Conservation (phyloP, 2,888 invertebrate genomes). For the Tridacna gigas region DNA sequence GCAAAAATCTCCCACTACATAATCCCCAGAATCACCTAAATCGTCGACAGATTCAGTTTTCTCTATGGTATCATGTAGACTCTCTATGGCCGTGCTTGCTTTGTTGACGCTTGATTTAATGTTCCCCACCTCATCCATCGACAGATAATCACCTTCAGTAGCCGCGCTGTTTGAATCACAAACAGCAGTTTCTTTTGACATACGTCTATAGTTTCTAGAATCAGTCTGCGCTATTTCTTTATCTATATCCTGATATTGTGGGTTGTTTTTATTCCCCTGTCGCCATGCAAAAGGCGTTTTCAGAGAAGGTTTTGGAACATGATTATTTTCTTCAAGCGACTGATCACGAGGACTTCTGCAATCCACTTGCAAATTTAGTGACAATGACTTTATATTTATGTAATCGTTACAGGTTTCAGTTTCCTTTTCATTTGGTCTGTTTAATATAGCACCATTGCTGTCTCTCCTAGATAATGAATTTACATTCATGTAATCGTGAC, state of each 20-base stretch:
- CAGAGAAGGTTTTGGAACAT: conserved; percentile 1
- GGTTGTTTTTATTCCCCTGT: background rate
- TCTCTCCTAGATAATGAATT: too few species aligned
- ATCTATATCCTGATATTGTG: background rate
- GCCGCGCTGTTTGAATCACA: background rate
- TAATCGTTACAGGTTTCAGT: background rate
- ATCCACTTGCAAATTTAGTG: background rate
- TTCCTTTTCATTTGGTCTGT: background rate
- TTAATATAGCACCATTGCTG: background rate
- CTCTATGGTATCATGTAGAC: background rate
- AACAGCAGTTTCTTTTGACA: background rate
- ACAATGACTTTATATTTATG: background rate
- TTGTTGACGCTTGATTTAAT: too few species aligned
- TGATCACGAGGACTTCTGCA: background rate
- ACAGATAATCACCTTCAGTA: background rate
- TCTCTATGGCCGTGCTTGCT: background rate
- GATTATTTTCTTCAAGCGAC: background rate
- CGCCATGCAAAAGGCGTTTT: conserved; percentile 19
- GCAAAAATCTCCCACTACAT: conserved; percentile 9
- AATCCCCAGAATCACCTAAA: conserved; percentile 5
- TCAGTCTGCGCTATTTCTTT: background rate
- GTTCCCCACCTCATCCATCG: too few species aligned
- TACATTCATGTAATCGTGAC: background rate
- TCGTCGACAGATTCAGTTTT: background rate
- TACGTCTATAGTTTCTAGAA: background rate